These are phyloP conservation scores for Drosophila neotestacea DNA, from an alignment of 2,888 invertebrate species.

Conservation along the genomic window DNA sequence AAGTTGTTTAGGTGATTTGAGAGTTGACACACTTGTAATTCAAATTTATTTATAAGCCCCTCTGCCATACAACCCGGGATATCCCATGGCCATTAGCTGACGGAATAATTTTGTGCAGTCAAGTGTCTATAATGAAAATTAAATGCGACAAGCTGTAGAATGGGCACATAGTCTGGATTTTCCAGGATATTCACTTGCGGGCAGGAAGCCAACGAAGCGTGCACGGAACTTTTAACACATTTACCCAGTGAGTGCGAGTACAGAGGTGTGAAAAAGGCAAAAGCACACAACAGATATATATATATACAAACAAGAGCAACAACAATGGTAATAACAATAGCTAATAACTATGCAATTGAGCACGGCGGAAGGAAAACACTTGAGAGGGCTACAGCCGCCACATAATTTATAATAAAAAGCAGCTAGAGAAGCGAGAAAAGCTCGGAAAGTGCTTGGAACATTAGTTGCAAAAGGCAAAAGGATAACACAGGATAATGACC, in stretches of 20 bases:
- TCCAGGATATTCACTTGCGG: constrained; percentile 44
- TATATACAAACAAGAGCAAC: constrained; percentile 19
- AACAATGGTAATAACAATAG: constrained; percentile 42
- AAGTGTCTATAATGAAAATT: constrained; percentile 75
- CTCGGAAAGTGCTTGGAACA: constrained; percentile 41
- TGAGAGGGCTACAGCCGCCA: constrained; percentile 29
- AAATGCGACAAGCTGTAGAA: constrained; percentile 59
- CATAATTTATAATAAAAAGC: constrained; percentile 54
- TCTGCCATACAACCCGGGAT: neutral
- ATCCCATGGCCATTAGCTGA: neutral
- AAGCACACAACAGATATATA: constrained; percentile 27
- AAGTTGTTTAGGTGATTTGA: neutral
- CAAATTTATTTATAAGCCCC: constrained; percentile 47
- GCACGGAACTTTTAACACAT: constrained; percentile 70
- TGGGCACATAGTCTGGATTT: constrained; percentile 12
- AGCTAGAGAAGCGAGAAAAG: constrained; percentile 7
- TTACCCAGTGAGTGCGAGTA: constrained; percentile 54
- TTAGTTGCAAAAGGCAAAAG: constrained; percentile 61
- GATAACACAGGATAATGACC: constrained; percentile 72
- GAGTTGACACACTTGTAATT: constrained; percentile 31
- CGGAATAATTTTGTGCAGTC: constrained; percentile 63
- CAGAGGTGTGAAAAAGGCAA: constrained; percentile 59
- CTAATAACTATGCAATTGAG: constrained; percentile 73
- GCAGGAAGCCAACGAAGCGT: constrained; percentile 64
- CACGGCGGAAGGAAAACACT: constrained; percentile 59